These are phyloP conservation scores for Bombus picipes DNA, from an alignment of 1,140 invertebrate genomes.

Conservation along the genomic window DNA sequence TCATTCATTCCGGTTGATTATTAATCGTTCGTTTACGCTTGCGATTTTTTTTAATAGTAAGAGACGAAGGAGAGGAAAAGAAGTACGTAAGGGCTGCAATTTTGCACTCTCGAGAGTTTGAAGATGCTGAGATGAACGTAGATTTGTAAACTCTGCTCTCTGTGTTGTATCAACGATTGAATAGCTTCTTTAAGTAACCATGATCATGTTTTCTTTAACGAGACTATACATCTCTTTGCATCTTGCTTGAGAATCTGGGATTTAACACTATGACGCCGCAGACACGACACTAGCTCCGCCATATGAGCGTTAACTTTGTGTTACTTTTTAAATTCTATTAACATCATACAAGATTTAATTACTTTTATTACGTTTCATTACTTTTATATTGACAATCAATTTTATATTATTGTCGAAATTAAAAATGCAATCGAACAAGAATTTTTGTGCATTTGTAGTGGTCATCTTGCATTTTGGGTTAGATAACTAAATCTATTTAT, in stretches of 20 bases:
- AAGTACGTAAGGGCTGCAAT: background rate
- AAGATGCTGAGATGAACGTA: background rate
- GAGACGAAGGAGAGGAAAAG: background rate
- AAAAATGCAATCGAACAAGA: background rate
- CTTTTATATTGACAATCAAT: background rate
- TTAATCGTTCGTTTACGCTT: background rate
- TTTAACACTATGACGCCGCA: background rate
- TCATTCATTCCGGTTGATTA: background rate
- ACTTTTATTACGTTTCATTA: background rate
- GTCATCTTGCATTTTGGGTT: background rate
- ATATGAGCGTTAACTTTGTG: background rate
- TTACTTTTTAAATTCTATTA: no score
- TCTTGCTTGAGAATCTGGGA: background rate
- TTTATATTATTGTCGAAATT: background rate
- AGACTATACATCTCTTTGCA: background rate
- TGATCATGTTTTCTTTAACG: background rate
- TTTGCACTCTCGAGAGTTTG: background rate
- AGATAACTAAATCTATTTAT: background rate
- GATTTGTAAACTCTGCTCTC: slow-evolving; percentile 9
- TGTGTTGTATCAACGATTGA: background rate
- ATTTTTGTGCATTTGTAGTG: background rate
- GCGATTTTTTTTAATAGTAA: background rate
- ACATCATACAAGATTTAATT: no score
- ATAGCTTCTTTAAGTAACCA: slow-evolving; percentile 20
- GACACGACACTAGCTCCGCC: no score